A percentile compares a stretch with the other conserved stretches of the same genome.
These are phyloP conservation scores for Rhopilema esculentum DNA, from an alignment of 30 jellyfish, hydroid and myxozoan species.

Conservation along the genomic window DNA sequence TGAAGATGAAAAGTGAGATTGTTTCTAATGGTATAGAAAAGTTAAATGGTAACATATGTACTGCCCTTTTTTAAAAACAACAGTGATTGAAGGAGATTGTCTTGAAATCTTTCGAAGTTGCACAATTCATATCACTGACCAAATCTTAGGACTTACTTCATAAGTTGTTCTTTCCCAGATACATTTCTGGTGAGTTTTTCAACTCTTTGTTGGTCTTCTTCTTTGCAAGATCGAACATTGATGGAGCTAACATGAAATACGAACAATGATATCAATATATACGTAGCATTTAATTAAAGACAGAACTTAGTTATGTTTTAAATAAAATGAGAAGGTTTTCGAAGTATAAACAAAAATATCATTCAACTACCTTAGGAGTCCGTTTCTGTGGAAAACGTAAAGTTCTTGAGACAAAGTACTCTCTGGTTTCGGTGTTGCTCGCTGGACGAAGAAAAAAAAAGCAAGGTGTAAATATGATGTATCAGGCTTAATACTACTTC, in stretches of 20 bases:
- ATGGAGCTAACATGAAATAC: constrained; percentile 54
- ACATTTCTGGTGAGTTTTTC: constrained; percentile 28
- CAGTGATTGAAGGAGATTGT: background rate
- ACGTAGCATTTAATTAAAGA: background rate
- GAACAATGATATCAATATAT: background rate
- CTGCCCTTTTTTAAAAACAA: background rate
- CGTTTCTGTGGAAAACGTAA: constrained; percentile 88
- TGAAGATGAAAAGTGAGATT: too few species aligned
- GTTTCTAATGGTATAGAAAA: too few species aligned
- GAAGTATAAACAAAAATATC: background rate
- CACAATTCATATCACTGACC: background rate
- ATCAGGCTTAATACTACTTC: too few species aligned
- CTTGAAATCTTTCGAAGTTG: background rate
- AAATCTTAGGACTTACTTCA: constrained; percentile 45
- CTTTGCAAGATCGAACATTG: constrained; percentile 62
- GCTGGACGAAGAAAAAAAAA: constrained; percentile 54
- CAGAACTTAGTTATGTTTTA: too few species aligned
- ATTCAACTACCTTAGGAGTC: constrained; percentile 74
- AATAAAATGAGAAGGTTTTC: too few species aligned
- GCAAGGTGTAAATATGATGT: background rate
- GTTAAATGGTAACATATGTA: too few species aligned
- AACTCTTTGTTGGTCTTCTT: constrained; percentile 50
- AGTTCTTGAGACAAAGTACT: constrained; percentile 90
- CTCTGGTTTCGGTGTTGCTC: constrained; percentile 89
- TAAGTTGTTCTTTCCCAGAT: constrained; percentile 57